Evolutionary conservation across 2,113 vertebrate species (phyloP).

Genomic region (Proterorhinus semilunaris): DNA sequence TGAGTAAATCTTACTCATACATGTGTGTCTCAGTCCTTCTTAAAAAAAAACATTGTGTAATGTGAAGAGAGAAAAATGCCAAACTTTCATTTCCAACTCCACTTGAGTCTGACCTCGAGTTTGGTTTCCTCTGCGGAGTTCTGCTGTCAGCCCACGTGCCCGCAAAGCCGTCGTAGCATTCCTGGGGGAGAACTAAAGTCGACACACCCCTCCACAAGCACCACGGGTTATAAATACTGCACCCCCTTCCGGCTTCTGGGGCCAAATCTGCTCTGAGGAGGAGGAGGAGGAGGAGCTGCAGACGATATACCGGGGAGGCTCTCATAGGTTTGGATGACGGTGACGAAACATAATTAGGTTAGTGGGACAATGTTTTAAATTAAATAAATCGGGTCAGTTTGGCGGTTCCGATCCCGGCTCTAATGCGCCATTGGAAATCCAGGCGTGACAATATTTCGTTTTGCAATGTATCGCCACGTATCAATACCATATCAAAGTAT

Average conservation of each 20-base stretch:
- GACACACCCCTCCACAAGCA: constrained; percentile 40
- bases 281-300: constrained; percentile 34
- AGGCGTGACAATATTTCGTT: no score
- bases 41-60: neutral
- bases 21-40: no score
- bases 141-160: constrained; percentile 15
- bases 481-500: no score
- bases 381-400: no score
- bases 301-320: constrained; percentile 46
- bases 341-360: no score
- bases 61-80: neutral
- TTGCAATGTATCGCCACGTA: no score
- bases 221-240: constrained; percentile 47
- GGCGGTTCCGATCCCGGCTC: no score
- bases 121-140: neutral
- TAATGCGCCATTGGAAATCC: no score
- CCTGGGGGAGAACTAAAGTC: constrained; percentile 27
- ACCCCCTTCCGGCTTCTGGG: constrained; percentile 34
- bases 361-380: no score
- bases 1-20: no score
- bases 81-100: neutral
- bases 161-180: constrained; percentile 16
- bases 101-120: neutral
- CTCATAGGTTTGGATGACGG: neutral
- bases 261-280: constrained; percentile 30